Evolutionary conservation across 2,888 invertebrate genomes (phyloP), one percentile per base, ranked within the genome.

Genomic region (Drosophila antonietae): DNA sequence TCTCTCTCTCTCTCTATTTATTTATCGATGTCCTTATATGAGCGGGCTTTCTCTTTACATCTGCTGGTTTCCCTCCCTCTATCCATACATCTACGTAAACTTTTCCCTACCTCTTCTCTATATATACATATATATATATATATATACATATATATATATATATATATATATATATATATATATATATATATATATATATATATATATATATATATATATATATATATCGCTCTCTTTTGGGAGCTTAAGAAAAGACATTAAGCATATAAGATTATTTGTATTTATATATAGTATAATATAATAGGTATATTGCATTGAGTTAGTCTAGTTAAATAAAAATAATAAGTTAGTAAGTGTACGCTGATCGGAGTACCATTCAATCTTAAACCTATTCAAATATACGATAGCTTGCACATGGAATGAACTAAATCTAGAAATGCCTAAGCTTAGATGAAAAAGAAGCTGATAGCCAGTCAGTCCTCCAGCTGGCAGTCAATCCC

Each of bases 331-430:
- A 55, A 23, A 55, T 55, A 35, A 35, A 33, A 51, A 7, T 46
- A 53, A 59, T 75, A 75, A 68, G 52, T 68, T 75, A 64, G 47
- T 35, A 20, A 20, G 14, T 44, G 60, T 68, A 75, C 75, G 57
- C 72, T 18, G n/a, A 33, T 69, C 44, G 53, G 73, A 43, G 53
- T 65, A 73, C 66, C 12, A 10, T 49, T 64, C 15, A 18, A 69
- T 20, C 60, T 68, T 79, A 75, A 64, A 31, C 53, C 62, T 75
- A 68, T 18, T 14, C 15, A 20, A 37, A 63, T n/a, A 59, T 31
- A 59, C 31, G 52, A 62, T 66, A 52, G 52, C 52, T 76, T 78
- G 76, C 79, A 76, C 76, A 76, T 67, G 65, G 55, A 76, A 64
- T 70, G 44, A 23, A 52, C 61, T 67, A 77, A 56, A 20, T 6